Evolutionary conservation across 2,888 invertebrate species (phyloP).

Genomic region (Enoplolaimus lenunculus): DNA sequence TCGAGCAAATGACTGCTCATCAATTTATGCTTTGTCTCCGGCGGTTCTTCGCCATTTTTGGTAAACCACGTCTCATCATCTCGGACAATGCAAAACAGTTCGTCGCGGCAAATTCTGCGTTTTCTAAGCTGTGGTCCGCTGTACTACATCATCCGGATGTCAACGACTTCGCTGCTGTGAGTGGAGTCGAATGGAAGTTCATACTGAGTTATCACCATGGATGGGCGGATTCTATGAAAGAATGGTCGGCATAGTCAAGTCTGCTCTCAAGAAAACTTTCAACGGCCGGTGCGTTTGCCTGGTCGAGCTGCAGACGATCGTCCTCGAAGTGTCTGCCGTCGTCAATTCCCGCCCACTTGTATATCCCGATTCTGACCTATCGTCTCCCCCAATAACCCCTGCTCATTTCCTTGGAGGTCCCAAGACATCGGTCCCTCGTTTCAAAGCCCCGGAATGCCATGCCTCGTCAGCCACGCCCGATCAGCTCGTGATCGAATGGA

Average conservation of each 20-base stretch:
- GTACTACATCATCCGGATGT: constrained; percentile 14
- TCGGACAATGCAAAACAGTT: constrained; percentile 43
- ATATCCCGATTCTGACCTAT: not conserved
- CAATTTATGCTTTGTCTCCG: constrained; percentile 35
- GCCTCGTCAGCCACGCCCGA: not conserved
- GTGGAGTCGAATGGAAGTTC: constrained; percentile 18
- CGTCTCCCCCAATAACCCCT: constrained; percentile 6
- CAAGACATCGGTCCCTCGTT: constrained; percentile 1
- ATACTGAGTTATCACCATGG: constrained; percentile 13
- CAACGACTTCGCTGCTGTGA: constrained; percentile 12
- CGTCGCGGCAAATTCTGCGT: constrained; percentile 37
- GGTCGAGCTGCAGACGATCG: constrained; percentile 8
- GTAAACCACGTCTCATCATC: constrained; percentile 35
- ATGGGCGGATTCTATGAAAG: constrained; percentile 21
- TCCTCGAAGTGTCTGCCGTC: constrained; percentile 1
- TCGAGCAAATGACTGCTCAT: constrained; percentile 32
- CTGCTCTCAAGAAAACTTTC: constrained; percentile 16
- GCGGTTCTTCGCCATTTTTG: constrained; percentile 36
- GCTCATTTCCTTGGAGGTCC: constrained; percentile 12
- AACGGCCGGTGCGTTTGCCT: not conserved
- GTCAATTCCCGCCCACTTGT: not conserved
- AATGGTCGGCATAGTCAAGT: constrained; percentile 18
- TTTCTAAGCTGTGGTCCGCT: constrained; percentile 22
- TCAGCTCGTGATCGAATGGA: constrained; percentile 1
- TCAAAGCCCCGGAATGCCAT: not conserved